Evolutionary conservation across 2,888 invertebrate genomes (phyloP).

Genomic region (Zaprionus lineosus): DNA sequence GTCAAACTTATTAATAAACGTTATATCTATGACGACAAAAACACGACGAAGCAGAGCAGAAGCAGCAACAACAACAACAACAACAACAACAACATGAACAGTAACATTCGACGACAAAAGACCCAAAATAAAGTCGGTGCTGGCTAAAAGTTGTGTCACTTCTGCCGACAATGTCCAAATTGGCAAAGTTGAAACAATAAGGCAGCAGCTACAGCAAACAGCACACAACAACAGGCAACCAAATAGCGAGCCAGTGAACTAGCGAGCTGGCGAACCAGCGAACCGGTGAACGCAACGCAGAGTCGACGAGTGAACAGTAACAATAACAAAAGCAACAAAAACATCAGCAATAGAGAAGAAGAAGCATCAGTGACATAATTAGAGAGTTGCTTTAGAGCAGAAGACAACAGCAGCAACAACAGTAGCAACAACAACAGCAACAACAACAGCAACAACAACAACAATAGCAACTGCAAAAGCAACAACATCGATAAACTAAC

Average conservation of each 20-base stretch:
- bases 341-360: conserved; percentile 17
- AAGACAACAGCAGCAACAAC: conserved; percentile 12
- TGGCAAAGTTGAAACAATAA: conserved; percentile 74
- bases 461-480: conserved; percentile 6
- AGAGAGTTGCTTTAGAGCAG: conserved; percentile 41
- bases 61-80: conserved; percentile 11
- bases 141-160: conserved; percentile 56
- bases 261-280: no score
- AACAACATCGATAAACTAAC: no score
- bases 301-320: no score
- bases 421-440: conserved; percentile 10
- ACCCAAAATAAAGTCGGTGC: conserved; percentile 42
- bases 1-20: conserved; percentile 71
- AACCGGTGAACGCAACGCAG: no score
- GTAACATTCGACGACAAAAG: conserved; percentile 39
- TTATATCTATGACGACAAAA: conserved; percentile 61
- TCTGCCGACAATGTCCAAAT: conserved; percentile 62
- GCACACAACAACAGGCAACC: conserved; percentile 8
- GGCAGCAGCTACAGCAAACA: conserved; percentile 1
- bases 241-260: no score
- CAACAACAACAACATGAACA: conserved; percentile 32
- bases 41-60: conserved; percentile 1
- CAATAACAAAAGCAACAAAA: conserved; percentile 9
- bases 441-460: conserved; percentile 11
- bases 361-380: conserved; percentile 44